Evolutionary conservation across 2,797 vertebrate species (phyloP), one percentile per base, ranked within the genome.

Genomic region (Parauchenoglanis ngamensis): DNA sequence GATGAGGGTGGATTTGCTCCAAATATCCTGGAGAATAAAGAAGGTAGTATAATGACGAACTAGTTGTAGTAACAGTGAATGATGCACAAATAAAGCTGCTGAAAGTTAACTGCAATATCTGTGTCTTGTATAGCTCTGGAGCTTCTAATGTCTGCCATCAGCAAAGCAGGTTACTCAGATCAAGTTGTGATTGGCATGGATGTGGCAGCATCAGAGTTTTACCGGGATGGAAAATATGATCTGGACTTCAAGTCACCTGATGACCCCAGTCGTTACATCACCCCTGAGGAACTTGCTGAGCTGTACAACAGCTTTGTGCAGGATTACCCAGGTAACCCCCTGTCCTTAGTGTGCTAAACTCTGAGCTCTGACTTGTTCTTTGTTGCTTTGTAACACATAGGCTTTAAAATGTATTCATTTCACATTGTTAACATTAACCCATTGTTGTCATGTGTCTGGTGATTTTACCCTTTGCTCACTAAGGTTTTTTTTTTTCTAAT

Each of bases 221-320:
- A 95, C 93, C 93, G 96, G 0, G 94, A 97, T 0, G 98, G 97
- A 25, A 97, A 98, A 79, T 99, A 99, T 0, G 98, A 99, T 93
- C 93, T 99, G 95, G 98, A 99, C 94, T 99, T 99, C 95, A 99
- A 99, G 95, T 99, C 98, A 21, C 97, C 97, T 0, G 98, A 98
- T 40, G 96, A 99, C 59, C 93, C 97, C 79, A 96, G 92, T 93
- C 96, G 97, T 91, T 95, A 98, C 92, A 98, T 98, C 93, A 89
- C 94, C 21, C 94, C 97, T 0, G 96, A 98, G 70, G 94, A 98
- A 93, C 95, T 99, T 92, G 96, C 95, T 87, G 96, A 98, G 85
- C 95, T 98, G 21, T 99, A 99, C 95, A 97, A 95, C 93, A 94
- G 95, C 93, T 99, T 99, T 92, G 94, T 98, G 89, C 96, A 95